These are phyloP conservation scores for Vesta saturnalis DNA, from an alignment of 2,888 invertebrate species.

Conservation along the genomic window DNA sequence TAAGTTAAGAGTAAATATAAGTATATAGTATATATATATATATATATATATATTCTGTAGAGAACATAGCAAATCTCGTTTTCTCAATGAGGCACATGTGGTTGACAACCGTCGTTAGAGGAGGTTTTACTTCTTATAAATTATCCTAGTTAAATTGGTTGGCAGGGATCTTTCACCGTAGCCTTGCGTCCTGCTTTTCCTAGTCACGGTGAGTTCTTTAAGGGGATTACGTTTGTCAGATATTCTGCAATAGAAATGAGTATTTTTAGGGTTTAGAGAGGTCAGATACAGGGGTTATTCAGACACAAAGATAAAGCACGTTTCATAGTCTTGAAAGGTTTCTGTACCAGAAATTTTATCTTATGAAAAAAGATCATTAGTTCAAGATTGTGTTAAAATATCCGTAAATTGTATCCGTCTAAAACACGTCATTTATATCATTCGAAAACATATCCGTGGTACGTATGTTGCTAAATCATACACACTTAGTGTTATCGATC, in stretches of 20 bases:
- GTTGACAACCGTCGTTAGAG: slow-evolving; percentile 6
- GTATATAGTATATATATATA: too few relatives aligned
- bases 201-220: slow-evolving; percentile 20
- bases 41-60: too few relatives aligned
- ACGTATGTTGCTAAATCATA: slow-evolving; percentile 46
- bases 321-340: slow-evolving; percentile 22
- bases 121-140: not conserved
- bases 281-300: slow-evolving; percentile 20
- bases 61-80: not conserved
- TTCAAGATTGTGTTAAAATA: slow-evolving; percentile 42
- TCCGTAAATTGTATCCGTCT: slow-evolving; percentile 49
- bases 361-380: slow-evolving; percentile 24
- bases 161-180: slow-evolving; percentile 1
- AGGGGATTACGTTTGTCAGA: slow-evolving; percentile 25
- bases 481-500: slow-evolving; percentile 35
- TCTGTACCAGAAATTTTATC: slow-evolving; percentile 16
- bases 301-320: slow-evolving; percentile 20
- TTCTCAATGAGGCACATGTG: slow-evolving; percentile 8
- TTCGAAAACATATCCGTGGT: slow-evolving; percentile 49
- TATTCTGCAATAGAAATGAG: slow-evolving; percentile 20
- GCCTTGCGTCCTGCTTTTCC: not conserved
- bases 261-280: slow-evolving; percentile 23
- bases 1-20: too few relatives aligned
- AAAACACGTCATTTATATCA: slow-evolving; percentile 53
- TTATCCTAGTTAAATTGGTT: slow-evolving; percentile 7